Evolutionary conservation across 2,113 vertebrate genomes (phyloP), one percentile per base, ranked within the genome.

Genomic region (Phrynosoma platyrhinos): DNA sequence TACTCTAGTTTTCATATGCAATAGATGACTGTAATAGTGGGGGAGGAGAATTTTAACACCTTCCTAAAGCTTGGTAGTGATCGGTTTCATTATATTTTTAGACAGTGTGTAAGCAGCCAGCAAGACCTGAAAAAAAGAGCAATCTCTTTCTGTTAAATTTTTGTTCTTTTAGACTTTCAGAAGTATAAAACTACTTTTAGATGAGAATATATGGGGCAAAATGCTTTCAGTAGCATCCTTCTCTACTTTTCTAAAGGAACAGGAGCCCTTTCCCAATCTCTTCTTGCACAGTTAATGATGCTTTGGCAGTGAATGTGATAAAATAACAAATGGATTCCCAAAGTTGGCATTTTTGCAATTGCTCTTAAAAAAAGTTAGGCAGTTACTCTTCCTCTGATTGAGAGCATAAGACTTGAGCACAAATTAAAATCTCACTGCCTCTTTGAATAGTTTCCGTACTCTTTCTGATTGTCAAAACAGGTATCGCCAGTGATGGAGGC

Each of bases 401-500:
- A 82, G 66, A n/a, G 79, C 30, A 32, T 83, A 76, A 25, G 32
- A 3, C 87, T 89, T 2, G 12, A 71, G 47, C 76, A 82, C 79
- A 42, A 36, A 3, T 85, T 36, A 84, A 30, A 13, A 53, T 25
- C 47, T 10, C 9, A 0, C 1, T 5, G 53, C 76, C 83, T 53
- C 64, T 0, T 0, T 1, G 82, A 88, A 82, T 64, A 53, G 32
- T 14, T 74, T 91, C 14, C 86, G 52, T 91, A 89, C 14, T 83
- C 69, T 87, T 25, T 55, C 12, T 88, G 88, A 95, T 9, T 90
- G 9, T 96, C 93, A 18, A 88, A 68, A 62, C 79, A 99, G 98
- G 94, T 99, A 71, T 99, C 98, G 68, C 98, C 99, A 88, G 96
- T 97, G 93, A 98, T 97, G 97, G 96, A 97, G 90, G 96, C 98